Evolutionary conservation across 1,140 invertebrate genomes (phyloP), one percentile per base, ranked within the genome.

Genomic region (Drosophila albomicans): DNA sequence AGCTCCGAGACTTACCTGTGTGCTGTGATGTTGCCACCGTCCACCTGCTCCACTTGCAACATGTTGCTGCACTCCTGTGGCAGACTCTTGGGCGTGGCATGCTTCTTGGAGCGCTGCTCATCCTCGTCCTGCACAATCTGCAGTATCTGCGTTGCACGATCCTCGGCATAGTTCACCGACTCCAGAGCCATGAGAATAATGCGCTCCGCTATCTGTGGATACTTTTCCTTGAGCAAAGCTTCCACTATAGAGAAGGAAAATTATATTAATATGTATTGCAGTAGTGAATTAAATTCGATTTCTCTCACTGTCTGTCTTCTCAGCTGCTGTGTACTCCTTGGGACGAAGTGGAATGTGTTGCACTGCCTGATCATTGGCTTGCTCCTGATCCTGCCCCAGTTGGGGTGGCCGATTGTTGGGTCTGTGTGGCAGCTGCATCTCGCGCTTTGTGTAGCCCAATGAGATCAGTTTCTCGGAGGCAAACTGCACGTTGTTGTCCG

Each of bases 401-500:
- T 62, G 92, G 78, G 85, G 85, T 0, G 85, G 85, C 0, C 85
- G 81, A 62, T 88, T 89, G 45, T 85, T 89, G 13, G 85, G 85
- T 15, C 65, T 81, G 32, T 87, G 84, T 5, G 85, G 91, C 85
- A 93, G 91, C 84, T 93, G 94, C 91, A 78, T 93, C 93, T 96
- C 96, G 66, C 95, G 95, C 79, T 97, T 97, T n/a, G 94, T 94
- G 91, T 97, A 97, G 0, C 97, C 97, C 94, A 97, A 94, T 13
- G 95, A 94, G 30, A 96, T 93, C 3, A 98, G 93, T 71, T 95
- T 95, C 81, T 97, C 96, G 1, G 96, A 96, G 10, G 97, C 96
- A 82, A 95, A 96, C 85, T 97, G 96, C 2, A 98, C 97, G 93
- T 98, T 98, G 85, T 97, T 97, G 75, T 98, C 97, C 77, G 96